Base-by-base conservation (phyloP, 2,888 invertebrate species). In the Cheilosia vulpina region DNA sequence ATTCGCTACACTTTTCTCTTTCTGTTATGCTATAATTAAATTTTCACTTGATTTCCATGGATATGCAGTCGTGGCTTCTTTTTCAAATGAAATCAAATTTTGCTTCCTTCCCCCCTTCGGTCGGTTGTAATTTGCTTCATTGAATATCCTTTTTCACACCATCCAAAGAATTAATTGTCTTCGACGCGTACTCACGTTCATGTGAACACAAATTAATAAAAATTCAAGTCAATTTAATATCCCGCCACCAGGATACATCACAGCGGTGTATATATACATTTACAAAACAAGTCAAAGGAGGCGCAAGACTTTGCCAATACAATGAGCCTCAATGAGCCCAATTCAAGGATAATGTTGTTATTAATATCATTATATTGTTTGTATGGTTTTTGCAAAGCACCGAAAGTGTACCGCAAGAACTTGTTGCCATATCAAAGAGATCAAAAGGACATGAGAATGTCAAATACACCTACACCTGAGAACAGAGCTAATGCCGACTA, bases 291-390 rank as follows among this genome's bases (percentile, higher is more conserved):
- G 55, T 69, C 76, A 81, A 63, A 76, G 76, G 55, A 69, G 76
- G 68, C 69, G 76, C 57, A 76, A 77, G 69, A 69, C 58, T 77
- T 65, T 82, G 53, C 47, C 76, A 76, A 77, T 65, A 79, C 79
- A 83, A 79, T 79, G 45, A 63, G 79, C 69, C 68, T 73, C 62
- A 66, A 78, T 83, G 72, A 79, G 43, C 68, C 47, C 79, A 73
- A 79, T 73, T 79, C 78, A 79, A 68, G 83, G 73, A 79, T 83
- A 83, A 79, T 73, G 55, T 68, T 72, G 66, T 78, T 83, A 78
- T 66, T 72, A 71, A 82, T 78, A 43, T 65, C 66, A 83, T 78
- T 72, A 79, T 38, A 65, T 41, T 79, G 63, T 79, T 73, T 79
- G 73, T 63, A 34, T 68, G 62, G 41, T 66, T 72, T 81, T 75